Evolutionary conservation across 2,888 invertebrate species (phyloP), one percentile per base, ranked within the genome.

Genomic region (Thysanoteuthis rhombus): DNA sequence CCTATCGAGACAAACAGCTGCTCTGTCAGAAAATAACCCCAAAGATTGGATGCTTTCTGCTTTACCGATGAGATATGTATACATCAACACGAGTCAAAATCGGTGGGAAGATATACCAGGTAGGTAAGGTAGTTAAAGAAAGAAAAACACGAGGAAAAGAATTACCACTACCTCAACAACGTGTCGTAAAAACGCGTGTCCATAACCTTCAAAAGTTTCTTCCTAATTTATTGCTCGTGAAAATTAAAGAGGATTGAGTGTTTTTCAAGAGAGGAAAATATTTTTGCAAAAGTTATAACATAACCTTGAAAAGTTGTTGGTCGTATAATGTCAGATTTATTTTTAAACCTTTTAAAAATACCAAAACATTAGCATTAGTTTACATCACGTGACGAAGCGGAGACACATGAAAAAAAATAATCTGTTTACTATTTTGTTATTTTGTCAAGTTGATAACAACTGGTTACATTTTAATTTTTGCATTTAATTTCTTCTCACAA

Each of bases 41-140:
- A 92, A 92, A 92, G 92, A 92, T 40, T 92, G 92, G 92, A 40
- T 40, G 42, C 25, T 39, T 42, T 92, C 92, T 19, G 92, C 92
- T 92, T 45, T 92, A 40, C 92, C 92, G 0, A 92, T 92, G 92
- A 32, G 92, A 92, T 92, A 92, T 40, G 32, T 92, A 40, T 92
- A n/a, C 45, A 32, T 92, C 25, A 92, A 40, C n/a, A 92, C 92
- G n/a, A 12, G 42, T n/a, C 19, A 92, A 45, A 10, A 40, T 5
- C 36, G 40, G 19, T 92, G 42, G 42, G 92, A 92, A 92, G 92
- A 92, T 32, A 42, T 92, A 39, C 92, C 92, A 16, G 92, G 92
- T 92, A 92, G n/a, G 75, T 75, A 75, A 75, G 16, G 75, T 75
- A 75, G 28, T 19, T 58, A 58, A 45, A 45, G 12, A 45, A 52